Evolutionary conservation across 2,888 invertebrate genomes (phyloP), one percentile per base, ranked within the genome.

Genomic region (Sympetrum striolatum): DNA sequence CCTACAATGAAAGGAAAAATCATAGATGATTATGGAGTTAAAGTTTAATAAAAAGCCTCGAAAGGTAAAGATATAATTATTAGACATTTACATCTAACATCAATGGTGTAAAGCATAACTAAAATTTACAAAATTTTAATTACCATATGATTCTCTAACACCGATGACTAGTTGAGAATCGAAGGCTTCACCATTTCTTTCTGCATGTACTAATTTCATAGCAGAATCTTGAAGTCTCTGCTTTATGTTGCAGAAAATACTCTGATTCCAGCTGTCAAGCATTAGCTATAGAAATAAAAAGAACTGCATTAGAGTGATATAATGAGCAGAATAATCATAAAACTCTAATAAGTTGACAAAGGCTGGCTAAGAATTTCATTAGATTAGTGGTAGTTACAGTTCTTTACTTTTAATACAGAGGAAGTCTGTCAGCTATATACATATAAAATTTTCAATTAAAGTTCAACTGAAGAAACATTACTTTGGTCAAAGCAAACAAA

Each of bases 181-280:
- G 94, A 99, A 99, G 5, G 98, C 98, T 94, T 99, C 99, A 2
- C 99, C 99, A 94, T 98, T 99, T 91, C 99, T 95, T 94, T 99
- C 99, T 2, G 98, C 97, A 93, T 98, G 97, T 14, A 99, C 98
- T 92, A 99, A 95, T 94, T 98, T 98, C 98, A 99, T 99, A 3
- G 99, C 99, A 92, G 99, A 98, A 93, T 97, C 97, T 94, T 98
- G 98, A 90, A 98, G 94, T 92, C 98, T 96, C 93, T 98, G 97
- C 94, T 99, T 99, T 92, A 99, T 99, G 93, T 98, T 98, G 93
- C 96, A 96, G 94, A 99, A 99, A 93, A 99, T 99, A 93, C 97
- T 98, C 93, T 97, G 97, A 94, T 99, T 99, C 99, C 99, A 99
- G 91, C 98, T 98, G 94, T 99, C 99, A 91, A 99, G 95, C 99